These are phyloP conservation scores for Aphyosemion australe DNA, from an alignment of 2,113 vertebrate genomes.

Conservation along the genomic window DNA sequence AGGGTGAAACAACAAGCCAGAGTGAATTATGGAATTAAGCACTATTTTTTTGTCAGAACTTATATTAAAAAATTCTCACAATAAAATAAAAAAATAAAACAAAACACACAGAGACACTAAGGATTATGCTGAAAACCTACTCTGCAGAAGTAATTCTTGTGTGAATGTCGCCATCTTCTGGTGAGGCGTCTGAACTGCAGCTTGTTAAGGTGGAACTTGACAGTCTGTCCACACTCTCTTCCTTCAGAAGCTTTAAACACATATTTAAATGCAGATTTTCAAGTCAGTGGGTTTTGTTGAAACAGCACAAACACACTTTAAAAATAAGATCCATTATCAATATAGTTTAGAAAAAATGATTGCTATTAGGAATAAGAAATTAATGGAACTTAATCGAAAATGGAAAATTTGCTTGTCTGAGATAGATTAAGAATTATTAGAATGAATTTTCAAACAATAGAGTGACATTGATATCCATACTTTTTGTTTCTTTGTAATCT, in stretches of 20 bases:
- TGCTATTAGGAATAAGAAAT: no score
- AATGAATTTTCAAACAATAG: no score
- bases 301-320: background rate
- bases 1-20: background rate
- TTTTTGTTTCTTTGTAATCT: no score
- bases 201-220: conserved; percentile 9
- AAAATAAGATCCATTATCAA: no score
- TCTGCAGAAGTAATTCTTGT: conserved; percentile 61
- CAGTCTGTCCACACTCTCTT: conserved; percentile 18
- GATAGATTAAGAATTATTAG: no score
- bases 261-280: conserved; percentile 8
- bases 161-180: conserved; percentile 62
- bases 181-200: conserved; percentile 44
- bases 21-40: no score
- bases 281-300: background rate
- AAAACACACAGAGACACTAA: background rate
- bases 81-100: conserved; percentile 3
- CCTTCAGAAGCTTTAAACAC: conserved; percentile 42
- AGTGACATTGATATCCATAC: no score
- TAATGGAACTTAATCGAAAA: no score
- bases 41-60: no score
- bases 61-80: background rate
- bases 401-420: no score
- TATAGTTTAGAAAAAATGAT: no score
- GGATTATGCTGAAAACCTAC: conserved; percentile 60